Percentiles rank a stretch among this genome's conserved stretches.
These are phyloP conservation scores for Euphonia xanthogaster DNA, from an alignment of 2,797 vertebrate genomes.

Conservation along the genomic window DNA sequence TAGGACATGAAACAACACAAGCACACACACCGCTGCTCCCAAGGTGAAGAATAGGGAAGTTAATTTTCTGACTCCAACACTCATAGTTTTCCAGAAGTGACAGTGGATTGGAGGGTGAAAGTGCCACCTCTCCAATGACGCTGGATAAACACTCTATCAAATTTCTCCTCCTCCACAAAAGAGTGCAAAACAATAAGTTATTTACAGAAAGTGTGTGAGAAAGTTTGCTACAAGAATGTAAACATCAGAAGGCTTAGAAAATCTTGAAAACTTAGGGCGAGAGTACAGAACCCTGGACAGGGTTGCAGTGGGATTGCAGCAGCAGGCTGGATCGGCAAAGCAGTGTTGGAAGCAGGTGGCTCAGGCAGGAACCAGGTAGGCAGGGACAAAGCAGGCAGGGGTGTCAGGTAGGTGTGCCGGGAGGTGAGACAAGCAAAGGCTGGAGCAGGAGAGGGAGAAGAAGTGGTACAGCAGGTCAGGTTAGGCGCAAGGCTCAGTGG, in stretches of 20 bases:
- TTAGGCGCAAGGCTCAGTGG: not conserved
- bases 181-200: too few species aligned
- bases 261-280: not conserved
- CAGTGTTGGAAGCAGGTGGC: not conserved
- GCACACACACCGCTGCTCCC: too few species aligned
- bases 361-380: not conserved
- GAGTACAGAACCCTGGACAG: not conserved
- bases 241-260: not conserved
- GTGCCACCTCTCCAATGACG: too few species aligned
- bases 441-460: not conserved
- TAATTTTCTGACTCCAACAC: too few species aligned
- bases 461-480: not conserved
- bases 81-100: too few species aligned
- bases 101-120: too few species aligned
- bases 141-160: too few species aligned
- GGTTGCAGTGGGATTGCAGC: fast-evolving
- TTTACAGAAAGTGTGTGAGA: too few species aligned
- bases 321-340: fast-evolving
- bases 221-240: too few species aligned
- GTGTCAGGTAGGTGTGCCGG: not conserved
- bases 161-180: too few species aligned
- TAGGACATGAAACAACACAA: too few species aligned
- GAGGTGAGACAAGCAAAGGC: not conserved
- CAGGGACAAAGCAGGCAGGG: not conserved
- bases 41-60: too few species aligned